These are phyloP conservation scores for Labia minor DNA, from an alignment of 2,888 invertebrate genomes.

Conservation along the genomic window DNA sequence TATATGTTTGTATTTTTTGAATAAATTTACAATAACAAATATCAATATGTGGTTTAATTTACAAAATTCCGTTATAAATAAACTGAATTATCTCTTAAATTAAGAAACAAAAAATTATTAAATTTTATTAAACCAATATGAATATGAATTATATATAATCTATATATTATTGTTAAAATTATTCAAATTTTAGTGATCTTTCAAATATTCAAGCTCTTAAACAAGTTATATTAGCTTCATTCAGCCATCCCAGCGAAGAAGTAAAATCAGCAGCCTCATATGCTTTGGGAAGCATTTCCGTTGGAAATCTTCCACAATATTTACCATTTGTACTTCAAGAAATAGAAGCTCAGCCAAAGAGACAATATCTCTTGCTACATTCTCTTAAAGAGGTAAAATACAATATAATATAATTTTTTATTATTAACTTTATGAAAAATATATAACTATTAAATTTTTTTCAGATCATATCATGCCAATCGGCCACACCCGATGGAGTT, in stretches of 20 bases:
- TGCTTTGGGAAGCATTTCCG: conserved; percentile 88
- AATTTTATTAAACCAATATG: no score
- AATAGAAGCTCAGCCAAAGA: conserved; percentile 85
- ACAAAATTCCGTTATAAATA: no score
- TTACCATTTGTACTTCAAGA: conserved; percentile 88
- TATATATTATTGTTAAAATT: no score
- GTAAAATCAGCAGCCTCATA: conserved; percentile 96
- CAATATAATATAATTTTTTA: background rate
- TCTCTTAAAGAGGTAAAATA: conserved; percentile 83
- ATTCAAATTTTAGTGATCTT: conserved; percentile 53
- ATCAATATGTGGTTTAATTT: no score
- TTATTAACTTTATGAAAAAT: background rate
- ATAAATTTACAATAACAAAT: no score
- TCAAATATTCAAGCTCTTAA: conserved; percentile 64
- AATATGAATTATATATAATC: no score
- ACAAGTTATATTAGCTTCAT: conserved; percentile 72
- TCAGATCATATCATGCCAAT: conserved; percentile 74
- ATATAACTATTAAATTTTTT: conserved; percentile 28
- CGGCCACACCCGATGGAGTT: conserved; percentile 60
- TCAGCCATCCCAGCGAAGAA: conserved; percentile 86
- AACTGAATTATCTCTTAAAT: no score
- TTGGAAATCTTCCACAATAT: conserved; percentile 87
- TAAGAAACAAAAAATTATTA: no score
- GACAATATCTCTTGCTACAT: conserved; percentile 91
- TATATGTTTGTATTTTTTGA: no score